A percentile compares a stretch with the other conserved stretches of the same genome.
phyloP scores from a whole-genome alignment of 2,113 vertebrate species.

The Cathartes aura region DNA sequence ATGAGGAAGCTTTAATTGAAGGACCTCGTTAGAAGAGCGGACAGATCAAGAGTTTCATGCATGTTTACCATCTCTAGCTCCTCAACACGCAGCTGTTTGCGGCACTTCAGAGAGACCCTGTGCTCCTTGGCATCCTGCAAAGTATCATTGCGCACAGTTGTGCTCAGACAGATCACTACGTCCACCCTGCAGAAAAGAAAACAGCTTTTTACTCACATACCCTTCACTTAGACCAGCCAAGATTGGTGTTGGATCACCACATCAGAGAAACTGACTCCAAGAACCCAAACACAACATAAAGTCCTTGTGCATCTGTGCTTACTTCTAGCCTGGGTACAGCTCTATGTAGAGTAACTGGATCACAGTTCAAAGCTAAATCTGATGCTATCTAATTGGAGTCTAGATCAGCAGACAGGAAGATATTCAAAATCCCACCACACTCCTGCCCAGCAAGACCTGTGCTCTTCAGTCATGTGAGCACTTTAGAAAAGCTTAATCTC shows the following conservation, averaged over 20 bases:
- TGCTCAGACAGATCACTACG: constrained; percentile 95
- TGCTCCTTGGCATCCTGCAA: constrained; percentile 94
- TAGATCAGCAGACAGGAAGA: background rate
- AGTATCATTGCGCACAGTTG: constrained; percentile 94
- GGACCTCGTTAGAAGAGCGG: background rate
- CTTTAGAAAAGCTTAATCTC: background rate
- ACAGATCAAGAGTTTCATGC: background rate
- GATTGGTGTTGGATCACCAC: background rate
- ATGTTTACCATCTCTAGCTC: constrained; percentile 93
- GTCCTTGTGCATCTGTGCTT: background rate
- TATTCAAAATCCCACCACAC: background rate
- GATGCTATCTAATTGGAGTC: background rate
- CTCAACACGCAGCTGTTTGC: constrained; percentile 94
- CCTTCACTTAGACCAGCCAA: background rate
- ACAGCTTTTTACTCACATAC: background rate
- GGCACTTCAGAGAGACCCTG: constrained; percentile 93
- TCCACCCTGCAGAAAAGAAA: constrained; percentile 84
- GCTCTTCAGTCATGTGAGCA: background rate
- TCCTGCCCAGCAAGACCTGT: background rate
- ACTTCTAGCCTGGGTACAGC: background rate
- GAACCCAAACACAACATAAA: background rate
- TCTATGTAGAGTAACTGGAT: background rate
- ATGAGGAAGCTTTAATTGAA: background rate
- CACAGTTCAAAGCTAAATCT: background rate
- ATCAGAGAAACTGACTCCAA: background rate